Evolutionary conservation across 2,888 invertebrate genomes (phyloP), one percentile per base, ranked within the genome.

Genomic region (Dasypogon diadema): DNA sequence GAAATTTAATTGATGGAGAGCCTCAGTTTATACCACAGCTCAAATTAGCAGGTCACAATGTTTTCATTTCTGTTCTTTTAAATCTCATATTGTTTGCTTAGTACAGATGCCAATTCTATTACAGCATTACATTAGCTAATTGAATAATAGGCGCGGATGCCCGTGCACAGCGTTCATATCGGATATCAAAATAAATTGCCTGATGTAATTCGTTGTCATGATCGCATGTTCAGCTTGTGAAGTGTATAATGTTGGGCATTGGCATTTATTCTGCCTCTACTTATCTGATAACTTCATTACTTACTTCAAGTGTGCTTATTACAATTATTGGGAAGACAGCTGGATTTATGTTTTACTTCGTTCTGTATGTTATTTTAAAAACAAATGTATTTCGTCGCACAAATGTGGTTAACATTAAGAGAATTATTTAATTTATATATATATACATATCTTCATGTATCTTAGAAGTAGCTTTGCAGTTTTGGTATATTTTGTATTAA

Each of bases 171-270:
- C 6, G 22, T 48, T 48, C 65, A 65, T 65, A 65, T 65, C 48
- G 46, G 18, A 46, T 46, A 65, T 65, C 65, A 65, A 54, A 70
- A 70, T 54, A 70, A 54, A 70, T 70, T 70, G 30, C 70, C 70
- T 70, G 30, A 68, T 14, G 46, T 68, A 70, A 54, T 70, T 54
- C 54, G 54, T 34, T 70, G 70, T 34, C 51, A 70, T 54, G 70
- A 70, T 70, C 70, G 54, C 30, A 54, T 18, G 51, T 70, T 34
- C 65, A 22, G 34, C 30, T 54, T 54, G n/a, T n/a, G 70, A 54
- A n/a, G 30, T 34, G 54, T 30, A 21, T n/a, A n/a, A n/a, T 34
- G n/a, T 54, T 54, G 2, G 26, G 30, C n/a, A 26, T 48, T n/a
- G 48, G 6, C 18, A 37, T 65, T 18, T 65, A 21, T 21, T 22